A percentile compares a stretch with the other conserved stretches of the same genome.
Evolutionary conservation across 2,888 invertebrate genomes (phyloP).

Genomic region (Seira musarum): DNA sequence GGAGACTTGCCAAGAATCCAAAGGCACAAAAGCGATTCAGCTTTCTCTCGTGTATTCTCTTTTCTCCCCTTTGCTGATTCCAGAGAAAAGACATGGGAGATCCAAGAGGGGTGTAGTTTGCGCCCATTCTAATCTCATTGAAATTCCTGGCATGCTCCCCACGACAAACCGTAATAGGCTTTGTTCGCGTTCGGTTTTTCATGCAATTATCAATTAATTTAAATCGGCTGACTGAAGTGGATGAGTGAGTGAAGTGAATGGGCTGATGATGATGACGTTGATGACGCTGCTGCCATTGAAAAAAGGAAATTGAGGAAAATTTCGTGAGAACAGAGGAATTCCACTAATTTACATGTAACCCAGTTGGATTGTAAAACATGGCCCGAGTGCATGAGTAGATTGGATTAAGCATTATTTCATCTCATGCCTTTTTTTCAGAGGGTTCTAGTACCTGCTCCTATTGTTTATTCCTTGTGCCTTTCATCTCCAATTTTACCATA

Average conservation of each 20-base stretch:
- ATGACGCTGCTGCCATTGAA: conserved; percentile 34
- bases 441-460: no score
- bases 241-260: neutral
- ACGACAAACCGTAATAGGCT: conserved; percentile 58
- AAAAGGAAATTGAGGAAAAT: conserved; percentile 23
- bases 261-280: conserved; percentile 19
- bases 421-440: no score
- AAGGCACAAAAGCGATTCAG: neutral
- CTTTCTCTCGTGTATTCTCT: conserved; percentile 11
- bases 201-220: conserved; percentile 60
- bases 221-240: conserved; percentile 48
- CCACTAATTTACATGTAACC: conserved; percentile 11
- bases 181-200: conserved; percentile 49
- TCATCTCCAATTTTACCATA: no score
- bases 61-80: conserved; percentile 2
- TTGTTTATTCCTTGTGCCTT: no score
- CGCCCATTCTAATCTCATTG: conserved; percentile 44
- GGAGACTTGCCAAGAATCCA: no score
- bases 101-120: no score
- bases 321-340: conserved; percentile 33
- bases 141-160: conserved; percentile 55
- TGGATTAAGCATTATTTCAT: no score
- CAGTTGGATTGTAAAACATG: no score
- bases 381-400: no score
- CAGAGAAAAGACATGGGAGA: no score